phyloP scores from a whole-genome alignment of 53 echinoderm and acorn worm species.

The Zoroaster sp. region DNA sequence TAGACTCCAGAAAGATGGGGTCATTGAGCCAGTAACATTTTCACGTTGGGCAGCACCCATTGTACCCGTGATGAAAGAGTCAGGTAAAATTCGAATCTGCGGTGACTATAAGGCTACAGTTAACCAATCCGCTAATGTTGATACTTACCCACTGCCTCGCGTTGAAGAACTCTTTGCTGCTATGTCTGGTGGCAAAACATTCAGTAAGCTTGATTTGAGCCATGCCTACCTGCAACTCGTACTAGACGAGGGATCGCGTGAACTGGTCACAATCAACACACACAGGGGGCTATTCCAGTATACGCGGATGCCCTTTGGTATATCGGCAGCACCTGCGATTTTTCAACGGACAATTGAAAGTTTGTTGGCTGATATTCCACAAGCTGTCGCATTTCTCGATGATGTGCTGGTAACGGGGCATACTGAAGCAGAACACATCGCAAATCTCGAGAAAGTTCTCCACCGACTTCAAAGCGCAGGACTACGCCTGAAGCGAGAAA shows the following conservation, averaged over 20 bases:
- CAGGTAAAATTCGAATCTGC: constrained; percentile 60
- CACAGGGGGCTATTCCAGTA: constrained; percentile 57
- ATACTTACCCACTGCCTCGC: constrained; percentile 60
- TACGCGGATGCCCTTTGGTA: constrained; percentile 57
- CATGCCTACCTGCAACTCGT: constrained; percentile 60
- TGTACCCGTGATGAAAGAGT: constrained; percentile 50
- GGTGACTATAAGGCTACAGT: constrained; percentile 62
- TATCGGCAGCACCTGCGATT: constrained; percentile 67
- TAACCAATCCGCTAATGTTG: constrained; percentile 61
- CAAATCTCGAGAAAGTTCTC: neutral
- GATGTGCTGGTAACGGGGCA: constrained; percentile 59
- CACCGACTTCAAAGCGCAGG: neutral
- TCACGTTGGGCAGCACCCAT: constrained; percentile 63
- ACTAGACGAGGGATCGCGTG: constrained; percentile 56
- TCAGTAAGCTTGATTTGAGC: constrained; percentile 61
- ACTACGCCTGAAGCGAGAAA: constrained; percentile 22
- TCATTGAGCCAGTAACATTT: no score
- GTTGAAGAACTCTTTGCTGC: constrained; percentile 64
- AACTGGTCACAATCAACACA: constrained; percentile 63
- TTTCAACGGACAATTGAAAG: constrained; percentile 55
- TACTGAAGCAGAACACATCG: constrained; percentile 42
- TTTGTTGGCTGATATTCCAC: constrained; percentile 6
- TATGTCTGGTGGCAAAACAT: no score
- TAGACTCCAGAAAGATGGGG: no score
- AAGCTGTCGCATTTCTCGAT: constrained; percentile 57